phyloP scores from a whole-genome alignment of 2,888 invertebrate genomes.

The Apodemia mormo region DNA sequence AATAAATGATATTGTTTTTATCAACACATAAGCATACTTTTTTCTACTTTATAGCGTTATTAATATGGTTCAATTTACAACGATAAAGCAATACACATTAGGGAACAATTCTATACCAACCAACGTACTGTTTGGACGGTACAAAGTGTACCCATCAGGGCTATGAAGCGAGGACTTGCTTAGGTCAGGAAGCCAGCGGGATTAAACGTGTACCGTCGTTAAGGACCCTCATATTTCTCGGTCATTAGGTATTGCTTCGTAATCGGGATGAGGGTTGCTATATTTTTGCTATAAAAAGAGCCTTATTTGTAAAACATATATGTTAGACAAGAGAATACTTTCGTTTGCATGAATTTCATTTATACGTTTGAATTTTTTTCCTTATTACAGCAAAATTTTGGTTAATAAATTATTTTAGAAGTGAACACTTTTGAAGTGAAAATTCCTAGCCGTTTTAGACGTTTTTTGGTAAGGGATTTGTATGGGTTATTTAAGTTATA shows the following conservation, averaged over 20 bases:
- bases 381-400: no score
- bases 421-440: no score
- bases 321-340: no score
- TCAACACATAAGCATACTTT: background rate
- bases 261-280: slow-evolving; percentile 29
- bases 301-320: background rate
- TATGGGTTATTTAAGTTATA: no score
- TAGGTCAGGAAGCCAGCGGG: slow-evolving; percentile 13
- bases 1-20: slow-evolving; percentile 14
- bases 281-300: background rate
- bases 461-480: no score
- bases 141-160: slow-evolving; percentile 11
- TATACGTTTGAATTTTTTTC: no score
- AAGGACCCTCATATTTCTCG: slow-evolving; percentile 34
- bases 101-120: slow-evolving; percentile 1
- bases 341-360: no score
- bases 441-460: no score
- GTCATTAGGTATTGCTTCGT: slow-evolving; percentile 33
- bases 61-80: background rate
- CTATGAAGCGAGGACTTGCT: slow-evolving; percentile 14
- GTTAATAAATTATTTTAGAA: no score
- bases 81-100: background rate
- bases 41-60: background rate
- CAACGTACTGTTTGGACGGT: background rate
- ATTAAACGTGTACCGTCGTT: slow-evolving; percentile 15